Percentiles rank a stretch among this genome's conserved stretches.
Conservation (phyloP, 1,140 invertebrate genomes). For the Daktulosphaira vitifoliae region DNA sequence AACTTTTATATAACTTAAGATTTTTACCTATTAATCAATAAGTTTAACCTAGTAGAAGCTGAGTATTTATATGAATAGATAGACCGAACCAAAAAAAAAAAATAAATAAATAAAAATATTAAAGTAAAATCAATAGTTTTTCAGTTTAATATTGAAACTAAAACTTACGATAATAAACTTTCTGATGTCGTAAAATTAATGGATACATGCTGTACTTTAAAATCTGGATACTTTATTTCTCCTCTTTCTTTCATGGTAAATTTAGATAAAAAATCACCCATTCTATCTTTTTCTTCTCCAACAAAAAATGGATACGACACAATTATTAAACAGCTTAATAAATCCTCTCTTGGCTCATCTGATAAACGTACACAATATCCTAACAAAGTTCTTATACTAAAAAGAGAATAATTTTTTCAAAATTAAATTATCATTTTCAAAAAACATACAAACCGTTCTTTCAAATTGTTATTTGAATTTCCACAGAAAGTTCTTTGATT, state of each 20-base stretch:
- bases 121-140: no score
- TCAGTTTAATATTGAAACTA: no score
- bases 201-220: not conserved
- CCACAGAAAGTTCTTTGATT: constrained; percentile 14
- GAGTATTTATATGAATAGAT: no score
- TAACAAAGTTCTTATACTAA: not conserved
- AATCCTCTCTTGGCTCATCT: constrained; percentile 18
- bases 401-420: not conserved
- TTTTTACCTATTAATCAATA: no score
- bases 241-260: constrained; percentile 12
- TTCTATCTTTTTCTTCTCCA: constrained; percentile 25
- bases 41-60: no score
- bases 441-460: constrained; percentile 1
- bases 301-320: constrained; percentile 15
- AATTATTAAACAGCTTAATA: constrained; percentile 19
- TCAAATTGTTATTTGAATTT: constrained; percentile 6
- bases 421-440: not conserved
- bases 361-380: constrained; percentile 10
- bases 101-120: no score
- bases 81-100: no score
- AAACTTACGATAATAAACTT: constrained; percentile 5
- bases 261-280: constrained; percentile 11
- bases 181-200: constrained; percentile 12
- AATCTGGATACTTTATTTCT: constrained; percentile 17
- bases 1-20: no score